Evolutionary conservation across 64 coral and sea anemone species (phyloP).

Genomic region (Anthopleura sola): DNA sequence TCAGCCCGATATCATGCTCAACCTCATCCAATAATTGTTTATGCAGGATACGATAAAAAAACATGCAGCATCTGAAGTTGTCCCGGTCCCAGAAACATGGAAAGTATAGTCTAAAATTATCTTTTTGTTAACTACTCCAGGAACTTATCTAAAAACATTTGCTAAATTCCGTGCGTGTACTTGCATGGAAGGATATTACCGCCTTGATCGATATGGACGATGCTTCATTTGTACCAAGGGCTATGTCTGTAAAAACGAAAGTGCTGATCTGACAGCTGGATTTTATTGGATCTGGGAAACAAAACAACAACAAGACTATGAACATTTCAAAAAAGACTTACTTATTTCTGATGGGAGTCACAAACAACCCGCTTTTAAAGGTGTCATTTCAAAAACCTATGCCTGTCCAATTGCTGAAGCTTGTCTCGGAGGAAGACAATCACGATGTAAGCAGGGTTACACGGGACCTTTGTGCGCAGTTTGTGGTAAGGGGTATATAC

Average conservation of each 20-base stretch:
- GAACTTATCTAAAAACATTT: background rate
- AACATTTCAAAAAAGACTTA: background rate
- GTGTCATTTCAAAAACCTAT: conserved; percentile 4
- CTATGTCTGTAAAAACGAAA: conserved; percentile 11
- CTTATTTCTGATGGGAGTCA: background rate
- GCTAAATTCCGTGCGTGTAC: conserved; percentile 26
- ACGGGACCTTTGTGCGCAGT: conserved; percentile 29
- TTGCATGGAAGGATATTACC: conserved; percentile 14
- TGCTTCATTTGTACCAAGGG: conserved; percentile 5
- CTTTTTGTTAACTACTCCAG: background rate
- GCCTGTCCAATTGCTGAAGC: conserved; percentile 3
- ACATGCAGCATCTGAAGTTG: no score
- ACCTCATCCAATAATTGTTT: no score
- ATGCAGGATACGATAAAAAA: no score
- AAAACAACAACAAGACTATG: background rate
- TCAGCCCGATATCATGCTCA: no score
- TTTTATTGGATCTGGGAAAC: conserved; percentile 31
- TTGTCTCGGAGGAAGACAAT: conserved; percentile 30
- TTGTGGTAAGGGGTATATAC: conserved; percentile 9
- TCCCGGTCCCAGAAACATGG: no score
- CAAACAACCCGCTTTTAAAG: background rate
- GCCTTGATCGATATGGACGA: conserved; percentile 21
- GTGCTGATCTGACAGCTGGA: background rate
- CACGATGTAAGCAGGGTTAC: conserved; percentile 16
- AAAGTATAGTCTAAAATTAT: background rate